Evolutionary conservation across 2,797 vertebrate genomes (phyloP).

Genomic region (Ctenosaura bakeri): DNA sequence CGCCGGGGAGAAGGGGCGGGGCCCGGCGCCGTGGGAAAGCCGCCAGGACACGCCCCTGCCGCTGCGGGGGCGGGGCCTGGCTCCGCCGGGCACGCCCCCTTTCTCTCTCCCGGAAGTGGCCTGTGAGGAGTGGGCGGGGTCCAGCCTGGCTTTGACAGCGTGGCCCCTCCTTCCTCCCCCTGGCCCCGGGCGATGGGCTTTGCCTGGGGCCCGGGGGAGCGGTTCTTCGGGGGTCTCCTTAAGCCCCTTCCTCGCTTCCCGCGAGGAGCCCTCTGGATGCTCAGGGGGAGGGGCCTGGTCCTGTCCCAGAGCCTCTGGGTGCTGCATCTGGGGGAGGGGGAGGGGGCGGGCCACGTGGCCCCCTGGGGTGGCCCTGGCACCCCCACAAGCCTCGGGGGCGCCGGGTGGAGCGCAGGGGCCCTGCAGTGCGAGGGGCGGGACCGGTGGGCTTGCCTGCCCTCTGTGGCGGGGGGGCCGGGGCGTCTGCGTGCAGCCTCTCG

Average conservation of each 20-base stretch:
- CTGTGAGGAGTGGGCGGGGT: background rate
- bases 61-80: background rate
- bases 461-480: rapidly evolving
- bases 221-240: too few species aligned
- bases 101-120: background rate
- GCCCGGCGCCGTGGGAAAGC: background rate
- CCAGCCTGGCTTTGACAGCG: background rate
- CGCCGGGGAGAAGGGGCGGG: background rate
- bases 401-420: too few species aligned
- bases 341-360: background rate
- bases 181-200: too few species aligned
- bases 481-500: too few species aligned
- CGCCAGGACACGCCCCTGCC: background rate
- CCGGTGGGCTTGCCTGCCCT: background rate
- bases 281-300: too few species aligned
- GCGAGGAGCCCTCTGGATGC: too few species aligned
- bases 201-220: too few species aligned
- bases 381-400: background rate
- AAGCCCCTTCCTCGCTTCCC: too few species aligned
- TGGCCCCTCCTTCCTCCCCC: too few species aligned
- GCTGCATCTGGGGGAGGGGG: background rate
- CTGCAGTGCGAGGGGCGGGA: background rate
- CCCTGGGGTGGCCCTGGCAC: too few species aligned
- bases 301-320: too few species aligned
- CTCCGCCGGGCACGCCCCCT: background rate